Conservation (phyloP, 2,797 vertebrate species). For the Prunella strophiata region DNA sequence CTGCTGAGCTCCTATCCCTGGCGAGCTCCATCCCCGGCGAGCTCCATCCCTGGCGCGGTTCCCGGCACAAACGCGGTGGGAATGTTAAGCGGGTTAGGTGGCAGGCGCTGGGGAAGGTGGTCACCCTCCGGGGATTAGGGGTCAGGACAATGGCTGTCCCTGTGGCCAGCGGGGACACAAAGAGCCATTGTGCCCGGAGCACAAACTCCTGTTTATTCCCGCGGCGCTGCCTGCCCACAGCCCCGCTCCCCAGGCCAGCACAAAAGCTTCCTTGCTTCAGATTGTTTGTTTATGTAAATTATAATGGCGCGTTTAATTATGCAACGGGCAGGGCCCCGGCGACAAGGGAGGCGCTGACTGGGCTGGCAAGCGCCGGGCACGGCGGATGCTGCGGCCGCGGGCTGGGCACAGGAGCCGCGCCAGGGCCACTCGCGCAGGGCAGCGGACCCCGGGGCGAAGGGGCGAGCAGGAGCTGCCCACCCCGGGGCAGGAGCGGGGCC, state of each 20-base stretch:
- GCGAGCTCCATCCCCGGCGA: background rate
- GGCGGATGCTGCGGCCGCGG: constrained; percentile 23
- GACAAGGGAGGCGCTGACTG: constrained; percentile 54
- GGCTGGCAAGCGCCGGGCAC: constrained; percentile 41
- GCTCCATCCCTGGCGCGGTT: too few relatives aligned
- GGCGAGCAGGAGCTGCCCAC: background rate
- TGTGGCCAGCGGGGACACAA: constrained; percentile 84
- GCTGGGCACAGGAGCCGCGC: background rate
- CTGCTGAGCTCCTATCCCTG: accelerated
- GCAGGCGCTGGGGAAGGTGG: constrained; percentile 64
- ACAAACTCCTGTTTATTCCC: constrained; percentile 85
- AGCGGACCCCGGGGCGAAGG: background rate
- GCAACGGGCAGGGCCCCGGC: constrained; percentile 52
- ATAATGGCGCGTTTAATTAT: constrained; percentile 72
- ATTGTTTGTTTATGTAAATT: constrained; percentile 80
- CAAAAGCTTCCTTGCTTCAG: constrained; percentile 75
- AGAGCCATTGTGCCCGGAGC: constrained; percentile 81
- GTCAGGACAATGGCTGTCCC: constrained; percentile 81
- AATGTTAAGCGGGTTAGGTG: constrained; percentile 86
- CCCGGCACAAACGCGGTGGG: constrained; percentile 66
- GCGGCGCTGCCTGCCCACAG: constrained; percentile 75
- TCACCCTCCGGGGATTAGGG: constrained; percentile 86
- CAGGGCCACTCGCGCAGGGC: background rate
- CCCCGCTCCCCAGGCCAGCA: constrained; percentile 75
- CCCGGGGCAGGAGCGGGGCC: background rate